Evolutionary conservation across 2,888 invertebrate species (phyloP).

Genomic region (Iphiclides podalirius): DNA sequence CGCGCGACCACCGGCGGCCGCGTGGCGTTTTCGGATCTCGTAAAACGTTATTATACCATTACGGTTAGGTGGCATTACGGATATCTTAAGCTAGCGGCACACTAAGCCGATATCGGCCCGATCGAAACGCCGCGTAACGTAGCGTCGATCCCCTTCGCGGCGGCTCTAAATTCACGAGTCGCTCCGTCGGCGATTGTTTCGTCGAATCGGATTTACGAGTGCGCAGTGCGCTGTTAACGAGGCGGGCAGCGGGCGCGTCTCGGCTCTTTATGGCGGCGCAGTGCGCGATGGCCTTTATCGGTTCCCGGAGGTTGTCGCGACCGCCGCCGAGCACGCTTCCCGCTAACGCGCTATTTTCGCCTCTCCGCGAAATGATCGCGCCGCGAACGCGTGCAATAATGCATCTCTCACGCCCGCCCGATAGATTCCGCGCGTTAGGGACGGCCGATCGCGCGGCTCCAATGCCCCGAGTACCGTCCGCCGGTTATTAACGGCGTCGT

Average conservation of each 20-base stretch:
- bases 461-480: no score
- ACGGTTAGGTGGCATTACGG: slow-evolving; percentile 29
- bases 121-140: background rate
- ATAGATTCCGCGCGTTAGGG: slow-evolving; percentile 42
- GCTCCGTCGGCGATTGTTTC: slow-evolving; percentile 54
- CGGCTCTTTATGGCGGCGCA: slow-evolving; percentile 55
- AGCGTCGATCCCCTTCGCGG: background rate
- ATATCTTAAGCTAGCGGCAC: slow-evolving; percentile 4
- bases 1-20: slow-evolving; percentile 58
- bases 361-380: slow-evolving; percentile 57
- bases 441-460: no score
- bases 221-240: no score
- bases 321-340: slow-evolving; percentile 66
- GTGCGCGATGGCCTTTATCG: slow-evolving; percentile 65
- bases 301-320: slow-evolving; percentile 70
- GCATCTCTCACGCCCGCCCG: slow-evolving; percentile 57
- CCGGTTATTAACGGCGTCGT: slow-evolving; percentile 47
- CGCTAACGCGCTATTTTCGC: slow-evolving; percentile 70
- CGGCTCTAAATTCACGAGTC: slow-evolving; percentile 11
- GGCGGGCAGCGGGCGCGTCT: no score
- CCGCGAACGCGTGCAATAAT: slow-evolving; percentile 43
- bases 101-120: background rate
- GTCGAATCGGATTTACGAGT: slow-evolving; percentile 69
- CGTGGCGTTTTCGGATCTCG: no score
- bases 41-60: slow-evolving; percentile 44